Percentiles rank a stretch among this genome's conserved stretches.
Evolutionary conservation across 2,113 vertebrate species (phyloP).

Genomic region (Eretmochelys imbricata): DNA sequence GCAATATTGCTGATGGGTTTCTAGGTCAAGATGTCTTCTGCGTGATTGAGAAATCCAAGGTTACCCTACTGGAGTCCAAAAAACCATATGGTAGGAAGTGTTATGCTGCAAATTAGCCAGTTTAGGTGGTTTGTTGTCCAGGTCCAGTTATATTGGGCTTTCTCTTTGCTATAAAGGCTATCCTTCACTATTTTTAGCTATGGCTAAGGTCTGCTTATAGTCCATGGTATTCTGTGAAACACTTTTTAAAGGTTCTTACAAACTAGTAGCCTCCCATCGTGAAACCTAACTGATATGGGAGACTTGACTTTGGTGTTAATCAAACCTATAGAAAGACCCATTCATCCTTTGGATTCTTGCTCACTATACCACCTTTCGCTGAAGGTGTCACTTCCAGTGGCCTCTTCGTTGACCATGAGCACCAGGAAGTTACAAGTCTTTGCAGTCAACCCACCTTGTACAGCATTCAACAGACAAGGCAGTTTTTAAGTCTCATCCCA

Average conservation of each 20-base stretch:
- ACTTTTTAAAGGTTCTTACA: neutral
- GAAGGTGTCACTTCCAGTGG: neutral
- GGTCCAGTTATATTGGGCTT: neutral
- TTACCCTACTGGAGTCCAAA: neutral
- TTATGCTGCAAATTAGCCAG: neutral
- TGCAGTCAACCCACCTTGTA: neutral
- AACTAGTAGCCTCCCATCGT: neutral
- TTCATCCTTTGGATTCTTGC: neutral
- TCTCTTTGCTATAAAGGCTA: neutral
- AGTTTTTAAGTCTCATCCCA: neutral
- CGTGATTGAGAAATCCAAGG: neutral
- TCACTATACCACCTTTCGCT: neutral
- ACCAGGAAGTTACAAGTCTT: neutral
- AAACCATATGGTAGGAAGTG: neutral
- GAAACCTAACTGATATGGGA: neutral
- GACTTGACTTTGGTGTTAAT: neutral
- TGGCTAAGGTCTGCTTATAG: neutral
- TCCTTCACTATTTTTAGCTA: neutral
- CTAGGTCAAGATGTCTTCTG: neutral
- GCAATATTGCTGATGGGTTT: neutral
- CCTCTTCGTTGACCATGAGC: neutral
- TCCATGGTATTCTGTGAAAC: neutral
- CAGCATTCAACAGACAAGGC: fast-evolving
- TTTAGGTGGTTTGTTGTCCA: neutral
- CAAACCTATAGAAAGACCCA: neutral